Evolutionary conservation across 2,888 invertebrate genomes (phyloP).

Genomic region (Erebia ligea): DNA sequence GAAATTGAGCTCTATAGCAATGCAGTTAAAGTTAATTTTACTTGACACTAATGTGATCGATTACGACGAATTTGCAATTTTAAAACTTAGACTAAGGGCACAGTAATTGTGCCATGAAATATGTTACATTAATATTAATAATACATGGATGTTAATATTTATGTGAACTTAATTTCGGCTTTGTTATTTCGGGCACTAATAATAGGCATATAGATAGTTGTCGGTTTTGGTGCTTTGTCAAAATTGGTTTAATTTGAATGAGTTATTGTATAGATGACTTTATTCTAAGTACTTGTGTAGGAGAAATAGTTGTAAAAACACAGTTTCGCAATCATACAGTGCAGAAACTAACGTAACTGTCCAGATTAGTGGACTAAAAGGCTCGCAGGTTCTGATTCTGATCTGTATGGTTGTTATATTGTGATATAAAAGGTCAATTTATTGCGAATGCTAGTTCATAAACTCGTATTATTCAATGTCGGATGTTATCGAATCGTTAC

Average conservation of each 20-base stretch:
- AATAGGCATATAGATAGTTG: background rate
- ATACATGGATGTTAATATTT: too few species aligned
- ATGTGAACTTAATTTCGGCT: too few species aligned
- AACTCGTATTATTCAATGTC: background rate
- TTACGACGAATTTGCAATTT: too few species aligned
- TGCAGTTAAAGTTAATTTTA: too few species aligned
- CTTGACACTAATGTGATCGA: too few species aligned
- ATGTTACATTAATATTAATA: background rate
- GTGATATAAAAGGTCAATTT: constrained; percentile 25
- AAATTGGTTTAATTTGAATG: constrained; percentile 7
- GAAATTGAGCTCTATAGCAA: too few species aligned
- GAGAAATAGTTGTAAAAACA: constrained; percentile 5
- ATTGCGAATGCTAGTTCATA: constrained; percentile 27
- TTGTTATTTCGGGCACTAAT: too few species aligned
- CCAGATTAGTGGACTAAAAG: too few species aligned
- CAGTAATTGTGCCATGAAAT: background rate
- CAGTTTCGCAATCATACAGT: constrained; percentile 9
- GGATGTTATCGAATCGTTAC: constrained; percentile 40
- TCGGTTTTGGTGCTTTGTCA: background rate
- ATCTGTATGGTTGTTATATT: constrained; percentile 17
- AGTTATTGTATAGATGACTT: constrained; percentile 10
- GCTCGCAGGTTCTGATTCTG: background rate
- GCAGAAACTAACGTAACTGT: background rate
- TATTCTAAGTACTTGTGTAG: constrained; percentile 6
- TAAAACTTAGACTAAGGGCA: background rate